Evolutionary conservation across 2,113 vertebrate genomes (phyloP).

Genomic region (Gymnobelideus leadbeateri): DNA sequence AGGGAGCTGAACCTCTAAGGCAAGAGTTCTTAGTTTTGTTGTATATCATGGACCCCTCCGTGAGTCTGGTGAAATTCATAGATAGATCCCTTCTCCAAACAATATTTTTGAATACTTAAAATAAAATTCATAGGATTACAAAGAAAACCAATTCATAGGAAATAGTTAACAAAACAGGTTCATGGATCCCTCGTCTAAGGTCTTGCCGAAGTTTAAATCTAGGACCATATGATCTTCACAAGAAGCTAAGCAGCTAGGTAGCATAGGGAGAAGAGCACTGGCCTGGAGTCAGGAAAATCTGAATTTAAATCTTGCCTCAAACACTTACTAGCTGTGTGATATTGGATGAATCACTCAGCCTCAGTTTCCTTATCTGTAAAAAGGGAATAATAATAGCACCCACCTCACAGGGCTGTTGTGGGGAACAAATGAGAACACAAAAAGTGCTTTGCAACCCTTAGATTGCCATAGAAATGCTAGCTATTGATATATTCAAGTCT

Average conservation of each 20-base stretch:
- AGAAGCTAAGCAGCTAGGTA: background rate
- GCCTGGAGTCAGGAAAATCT: background rate
- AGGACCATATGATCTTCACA: background rate
- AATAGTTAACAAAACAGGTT: background rate
- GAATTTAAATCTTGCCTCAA: background rate
- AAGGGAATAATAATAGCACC: background rate
- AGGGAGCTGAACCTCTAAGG: background rate
- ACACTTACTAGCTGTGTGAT: background rate
- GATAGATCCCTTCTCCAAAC: background rate
- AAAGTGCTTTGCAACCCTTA: background rate
- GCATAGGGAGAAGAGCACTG: background rate
- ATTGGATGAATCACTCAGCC: background rate
- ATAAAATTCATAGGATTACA: background rate
- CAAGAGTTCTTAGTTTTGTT: background rate
- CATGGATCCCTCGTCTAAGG: background rate
- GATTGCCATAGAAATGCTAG: background rate
- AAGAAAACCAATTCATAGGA: background rate
- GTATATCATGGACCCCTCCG: background rate
- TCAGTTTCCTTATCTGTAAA: background rate
- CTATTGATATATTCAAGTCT: background rate
- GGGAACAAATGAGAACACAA: constrained; percentile 24
- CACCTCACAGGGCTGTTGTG: constrained; percentile 7
- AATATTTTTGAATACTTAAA: background rate
- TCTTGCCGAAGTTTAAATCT: background rate
- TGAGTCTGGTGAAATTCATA: background rate